Base-by-base conservation (phyloP, 2,888 invertebrate genomes). In the Acleris sparsana region DNA sequence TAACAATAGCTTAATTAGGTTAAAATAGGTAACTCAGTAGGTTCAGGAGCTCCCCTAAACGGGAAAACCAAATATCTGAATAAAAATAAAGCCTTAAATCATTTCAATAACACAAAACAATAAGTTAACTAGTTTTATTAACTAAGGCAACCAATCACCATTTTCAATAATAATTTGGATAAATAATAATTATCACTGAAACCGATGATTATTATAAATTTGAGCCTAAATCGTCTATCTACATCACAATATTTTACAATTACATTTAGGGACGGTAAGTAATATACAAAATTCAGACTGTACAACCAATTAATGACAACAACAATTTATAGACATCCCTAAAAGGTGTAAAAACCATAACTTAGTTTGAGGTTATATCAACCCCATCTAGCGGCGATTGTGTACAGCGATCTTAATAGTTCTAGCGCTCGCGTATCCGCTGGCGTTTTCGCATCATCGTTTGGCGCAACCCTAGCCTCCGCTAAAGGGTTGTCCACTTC, bases 321-420 rank as follows among this genome's bases (percentile, higher is more conserved):
- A 56, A 67, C 62, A 58, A 57, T 33, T 62, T 18, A 71, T 67
- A 72, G 64, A 72, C 72, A 82, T 77, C 82, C 79, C 82, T 82
- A 83, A 83, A 82, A 80, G 80, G 79, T 74, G 79, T 74, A 75
- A 71, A 69, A 73, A 71, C 74, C 76, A 77, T 60, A 61, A 75
- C 67, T 70, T 66, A 69, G 63, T 57, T 57, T 62, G 55, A 59
- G 57, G 49, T 51, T 57, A 39, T 67, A 63, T 88, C 86, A 93
- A 75, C 96, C 96, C 94, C 97, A 97, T 88, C 95, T 95, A 20
- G 97, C 96, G 64, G 97, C 97, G 82, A 97, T 95, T 70, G 96
- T 95, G 87, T 97, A 97, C 65, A 97, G 92, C 70, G 97, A 97
- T 88, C 96, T 95, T 80, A 97, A 93, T 73, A 97, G 90, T 86